A percentile compares a stretch with the other conserved stretches of the same genome.
Conservation (phyloP, 2,797 vertebrate genomes). For the Galagoides demidoff region DNA sequence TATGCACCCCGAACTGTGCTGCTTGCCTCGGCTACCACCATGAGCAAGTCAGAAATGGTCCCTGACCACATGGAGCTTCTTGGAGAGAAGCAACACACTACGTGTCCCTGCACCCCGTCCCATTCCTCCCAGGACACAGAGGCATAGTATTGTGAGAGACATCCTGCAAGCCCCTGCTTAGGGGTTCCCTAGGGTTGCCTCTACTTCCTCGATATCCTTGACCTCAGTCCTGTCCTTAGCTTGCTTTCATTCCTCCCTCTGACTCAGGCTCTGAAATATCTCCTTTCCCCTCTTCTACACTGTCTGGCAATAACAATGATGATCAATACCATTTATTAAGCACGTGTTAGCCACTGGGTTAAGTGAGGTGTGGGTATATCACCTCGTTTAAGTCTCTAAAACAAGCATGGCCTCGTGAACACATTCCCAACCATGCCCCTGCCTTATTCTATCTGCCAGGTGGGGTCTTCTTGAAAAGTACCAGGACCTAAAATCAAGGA, state of each 20-base stretch:
- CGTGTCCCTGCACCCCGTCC: rapidly evolving
- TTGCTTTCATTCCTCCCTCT: background rate
- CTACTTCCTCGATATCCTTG: background rate
- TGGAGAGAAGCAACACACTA: background rate
- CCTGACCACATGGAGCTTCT: background rate
- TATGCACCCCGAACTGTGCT: background rate
- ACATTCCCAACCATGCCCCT: background rate
- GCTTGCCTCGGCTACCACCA: too few relatives aligned
- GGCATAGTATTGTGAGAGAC: background rate
- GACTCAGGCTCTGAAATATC: background rate
- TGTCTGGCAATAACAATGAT: background rate
- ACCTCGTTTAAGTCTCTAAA: slow-evolving; percentile 15
- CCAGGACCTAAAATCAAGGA: background rate
- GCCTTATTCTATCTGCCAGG: background rate
- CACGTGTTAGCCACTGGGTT: background rate
- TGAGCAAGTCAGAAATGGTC: background rate
- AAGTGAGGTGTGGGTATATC: background rate
- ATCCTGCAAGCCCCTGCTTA: background rate
- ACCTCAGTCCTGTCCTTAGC: background rate
- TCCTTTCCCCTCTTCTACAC: background rate
- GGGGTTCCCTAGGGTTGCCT: background rate
- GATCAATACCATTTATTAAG: background rate
- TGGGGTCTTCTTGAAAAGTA: background rate
- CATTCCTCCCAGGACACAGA: background rate
- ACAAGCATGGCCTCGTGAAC: background rate